phyloP scores from a whole-genome alignment of 2,113 vertebrate species.

The Sterna hirundo region DNA sequence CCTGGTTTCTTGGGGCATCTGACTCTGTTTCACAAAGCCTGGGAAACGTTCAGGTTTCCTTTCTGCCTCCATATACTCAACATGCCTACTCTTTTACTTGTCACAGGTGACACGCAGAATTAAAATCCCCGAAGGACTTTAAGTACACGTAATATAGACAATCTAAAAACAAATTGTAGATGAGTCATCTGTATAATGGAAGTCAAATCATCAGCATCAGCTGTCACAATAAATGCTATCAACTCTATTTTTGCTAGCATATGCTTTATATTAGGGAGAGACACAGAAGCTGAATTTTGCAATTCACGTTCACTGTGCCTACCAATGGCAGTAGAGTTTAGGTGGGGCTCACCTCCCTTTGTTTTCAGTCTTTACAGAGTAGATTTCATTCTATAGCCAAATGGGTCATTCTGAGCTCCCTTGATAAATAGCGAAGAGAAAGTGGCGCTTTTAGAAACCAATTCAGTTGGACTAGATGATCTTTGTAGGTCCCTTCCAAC shows the following conservation, averaged over 20 bases:
- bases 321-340: background rate
- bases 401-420: background rate
- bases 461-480: background rate
- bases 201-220: background rate
- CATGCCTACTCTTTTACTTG: background rate
- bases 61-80: background rate
- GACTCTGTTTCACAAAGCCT: constrained; percentile 7
- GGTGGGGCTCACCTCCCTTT: background rate
- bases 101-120: background rate
- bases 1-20: background rate
- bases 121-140: background rate
- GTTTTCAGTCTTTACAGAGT: background rate
- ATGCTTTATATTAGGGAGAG: background rate
- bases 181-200: background rate
- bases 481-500: background rate
- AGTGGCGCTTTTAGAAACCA: background rate
- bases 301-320: background rate
- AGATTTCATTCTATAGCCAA: background rate
- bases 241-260: background rate
- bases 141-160: background rate
- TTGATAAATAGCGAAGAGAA: background rate
- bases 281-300: background rate
- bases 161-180: background rate
- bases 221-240: constrained; percentile 1
- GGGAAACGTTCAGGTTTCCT: constrained; percentile 10